Conservation (phyloP, 2,113 vertebrate genomes). For the Megaceryle maxima region DNA sequence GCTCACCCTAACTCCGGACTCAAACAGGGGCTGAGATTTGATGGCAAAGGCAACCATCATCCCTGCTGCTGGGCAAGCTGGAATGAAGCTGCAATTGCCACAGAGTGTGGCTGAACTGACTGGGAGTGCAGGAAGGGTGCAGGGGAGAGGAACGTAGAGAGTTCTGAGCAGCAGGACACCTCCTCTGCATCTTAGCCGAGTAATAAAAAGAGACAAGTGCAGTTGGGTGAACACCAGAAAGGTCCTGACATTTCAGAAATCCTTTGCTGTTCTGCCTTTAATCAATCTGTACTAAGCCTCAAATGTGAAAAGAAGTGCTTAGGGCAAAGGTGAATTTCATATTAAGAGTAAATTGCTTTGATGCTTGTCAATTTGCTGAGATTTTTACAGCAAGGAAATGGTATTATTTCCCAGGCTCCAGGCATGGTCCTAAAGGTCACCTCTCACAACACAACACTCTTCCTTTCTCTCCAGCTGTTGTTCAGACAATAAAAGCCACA, state of each 20-base stretch:
- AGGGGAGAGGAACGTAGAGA: rapidly evolving
- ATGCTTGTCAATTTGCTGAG: slow-evolving; percentile 22
- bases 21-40: neutral
- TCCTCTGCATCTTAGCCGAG: neutral
- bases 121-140: neutral
- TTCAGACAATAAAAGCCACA: neutral
- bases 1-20: neutral
- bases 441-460: neutral
- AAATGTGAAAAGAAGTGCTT: slow-evolving; percentile 61
- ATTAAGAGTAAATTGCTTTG: slow-evolving; percentile 55
- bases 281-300: slow-evolving; percentile 55
- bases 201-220: slow-evolving; percentile 15
- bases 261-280: slow-evolving; percentile 58
- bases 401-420: slow-evolving; percentile 12
- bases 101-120: neutral
- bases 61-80: neutral
- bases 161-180: neutral
- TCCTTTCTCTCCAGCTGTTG: neutral
- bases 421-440: slow-evolving; percentile 34
- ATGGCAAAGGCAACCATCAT: neutral
- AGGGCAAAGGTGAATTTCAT: slow-evolving; percentile 60
- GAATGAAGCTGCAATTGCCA: neutral
- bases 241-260: slow-evolving; percentile 69
- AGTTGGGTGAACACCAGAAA: slow-evolving; percentile 45
- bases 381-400: slow-evolving; percentile 19